These are phyloP conservation scores for Villa cingulata DNA, from an alignment of 2,888 invertebrate genomes.

Conservation along the genomic window DNA sequence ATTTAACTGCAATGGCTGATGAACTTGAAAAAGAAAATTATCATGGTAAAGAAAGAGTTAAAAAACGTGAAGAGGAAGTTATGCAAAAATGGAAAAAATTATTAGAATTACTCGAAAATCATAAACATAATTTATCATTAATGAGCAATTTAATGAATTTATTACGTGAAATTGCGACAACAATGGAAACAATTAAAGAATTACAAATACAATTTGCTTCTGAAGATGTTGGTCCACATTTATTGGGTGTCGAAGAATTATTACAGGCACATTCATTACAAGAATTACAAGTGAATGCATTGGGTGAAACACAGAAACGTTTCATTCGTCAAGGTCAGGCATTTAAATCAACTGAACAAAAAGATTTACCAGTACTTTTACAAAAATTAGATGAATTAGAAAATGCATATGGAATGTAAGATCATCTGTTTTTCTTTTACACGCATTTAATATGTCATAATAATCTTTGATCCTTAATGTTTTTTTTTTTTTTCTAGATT, in stretches of 20 bases:
- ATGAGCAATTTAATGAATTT: conserved; percentile 78
- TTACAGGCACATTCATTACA: conserved; percentile 87
- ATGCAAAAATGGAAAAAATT: conserved; percentile 77
- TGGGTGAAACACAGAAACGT: conserved; percentile 71
- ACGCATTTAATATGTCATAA: no score
- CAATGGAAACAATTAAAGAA: conserved; percentile 68
- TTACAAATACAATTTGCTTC: conserved; percentile 60
- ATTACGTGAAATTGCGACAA: conserved; percentile 82
- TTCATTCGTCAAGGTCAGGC: conserved; percentile 54
- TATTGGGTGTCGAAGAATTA: conserved; percentile 87
- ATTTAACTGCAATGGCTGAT: conserved; percentile 83
- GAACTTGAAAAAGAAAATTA: conserved; percentile 86
- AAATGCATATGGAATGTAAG: conserved; percentile 58
- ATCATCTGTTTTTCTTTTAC: conserved; percentile 2
- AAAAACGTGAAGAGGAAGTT: conserved; percentile 48
- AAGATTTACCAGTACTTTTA: conserved; percentile 46
- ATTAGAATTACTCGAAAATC: conserved; percentile 70
- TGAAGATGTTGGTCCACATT: conserved; percentile 83
- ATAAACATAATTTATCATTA: conserved; percentile 58
- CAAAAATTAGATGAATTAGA: conserved; percentile 64
- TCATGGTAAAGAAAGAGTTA: conserved; percentile 72
- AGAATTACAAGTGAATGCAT: conserved; percentile 78
- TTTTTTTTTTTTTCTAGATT: conserved; percentile 17
- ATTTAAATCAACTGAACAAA: conserved; percentile 42
- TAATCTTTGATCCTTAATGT: no score